Percentiles rank a stretch among this genome's conserved stretches.
Evolutionary conservation across 2,797 vertebrate species (phyloP).

Genomic region (Micropoecilia bifurca): DNA sequence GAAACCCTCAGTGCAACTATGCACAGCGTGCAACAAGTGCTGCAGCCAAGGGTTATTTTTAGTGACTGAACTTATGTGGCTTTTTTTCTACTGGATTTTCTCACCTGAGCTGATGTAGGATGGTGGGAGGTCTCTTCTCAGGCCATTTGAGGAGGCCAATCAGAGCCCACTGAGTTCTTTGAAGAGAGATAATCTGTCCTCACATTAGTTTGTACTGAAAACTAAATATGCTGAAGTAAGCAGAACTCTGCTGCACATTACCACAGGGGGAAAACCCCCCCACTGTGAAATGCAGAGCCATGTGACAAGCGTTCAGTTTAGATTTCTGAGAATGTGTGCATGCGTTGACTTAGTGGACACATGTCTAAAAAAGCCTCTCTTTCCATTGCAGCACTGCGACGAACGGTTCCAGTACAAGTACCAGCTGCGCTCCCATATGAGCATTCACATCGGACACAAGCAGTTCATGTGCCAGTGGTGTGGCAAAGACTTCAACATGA

Average conservation of each 20-base stretch:
- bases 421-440: conserved; percentile 98
- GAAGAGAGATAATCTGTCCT: neutral
- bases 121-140: neutral
- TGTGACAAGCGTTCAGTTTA: neutral
- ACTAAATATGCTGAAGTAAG: neutral
- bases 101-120: neutral
- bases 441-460: conserved; percentile 97
- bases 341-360: neutral
- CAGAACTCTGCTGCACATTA: neutral
- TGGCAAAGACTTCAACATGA: conserved; percentile 99
- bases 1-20: conserved; percentile 35
- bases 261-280: neutral
- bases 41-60: neutral
- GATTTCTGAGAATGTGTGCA: neutral
- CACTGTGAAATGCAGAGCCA: neutral
- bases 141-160: neutral
- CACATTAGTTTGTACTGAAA: neutral
- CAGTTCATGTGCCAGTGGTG: conserved; percentile 99
- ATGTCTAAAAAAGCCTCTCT: conserved; percentile 16
- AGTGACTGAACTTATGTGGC: neutral
- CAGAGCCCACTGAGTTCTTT: neutral
- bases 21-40: neutral
- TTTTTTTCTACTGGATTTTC: neutral
- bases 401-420: conserved; percentile 98
- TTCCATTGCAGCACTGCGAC: conserved; percentile 85